Base-by-base conservation (phyloP, 2,888 invertebrate species). In the Acronicta leporina region DNA sequence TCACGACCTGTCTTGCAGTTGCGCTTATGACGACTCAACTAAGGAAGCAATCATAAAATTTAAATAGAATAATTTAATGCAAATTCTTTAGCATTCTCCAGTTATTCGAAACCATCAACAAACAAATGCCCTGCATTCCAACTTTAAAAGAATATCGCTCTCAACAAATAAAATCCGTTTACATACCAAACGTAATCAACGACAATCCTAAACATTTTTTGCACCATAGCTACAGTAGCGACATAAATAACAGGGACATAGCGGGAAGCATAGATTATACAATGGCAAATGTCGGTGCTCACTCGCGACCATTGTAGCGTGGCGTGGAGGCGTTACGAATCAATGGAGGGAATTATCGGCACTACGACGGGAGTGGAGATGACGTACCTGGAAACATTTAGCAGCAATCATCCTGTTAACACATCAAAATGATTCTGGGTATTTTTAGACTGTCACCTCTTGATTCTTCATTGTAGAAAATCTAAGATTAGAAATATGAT, bases 291-390 rank as follows among this genome's bases (percentile, higher is more conserved):
- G 93, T 92, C 93, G 92, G 89, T 87, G 87, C 91, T 89, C 90
- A 90, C 89, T 91, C 92, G 93, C 91, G 92, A 88, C 88, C 92
- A 93, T 93, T 94, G 94, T 94, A 94, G 89, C 94, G 91, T 94
- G 90, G 91, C 92, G 87, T 89, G 92, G 92, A 94, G 94, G 94
- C 94, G 94, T 94, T 93, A 92, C 94, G 94, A 94, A 94, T 94
- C 94, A 94, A 94, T 94, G 94, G 94, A 94, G 93, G 92, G 94
- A 92, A 93, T 94, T 94, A 94, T 94, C 92, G 92, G 92, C 86
- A 89, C 88, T 85, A 61, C 54, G 83, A 58, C 72, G 40, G 63
- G 75, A 60, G 71, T 91, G 71, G 92, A 92, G 88, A 73, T 58
- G 75, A 50, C 53, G 58, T 57, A 53, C 52, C 50, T 62, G 47